Evolutionary conservation across 92 coral and sea anemone species (phyloP).

Genomic region (Ricordea florida): DNA sequence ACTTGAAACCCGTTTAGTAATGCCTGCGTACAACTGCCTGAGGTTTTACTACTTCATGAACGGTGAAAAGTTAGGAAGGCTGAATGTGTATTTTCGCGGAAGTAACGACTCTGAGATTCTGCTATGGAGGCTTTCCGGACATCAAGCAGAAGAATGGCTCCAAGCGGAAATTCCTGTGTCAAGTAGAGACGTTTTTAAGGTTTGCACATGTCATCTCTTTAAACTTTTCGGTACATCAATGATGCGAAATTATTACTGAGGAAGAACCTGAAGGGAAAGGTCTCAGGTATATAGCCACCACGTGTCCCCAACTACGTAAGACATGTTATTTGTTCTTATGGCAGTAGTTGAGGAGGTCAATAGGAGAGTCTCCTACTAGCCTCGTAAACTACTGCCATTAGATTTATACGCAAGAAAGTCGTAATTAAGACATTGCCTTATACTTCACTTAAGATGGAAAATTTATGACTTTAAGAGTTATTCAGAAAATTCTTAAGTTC

Average conservation of each 20-base stretch:
- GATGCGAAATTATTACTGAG: background rate
- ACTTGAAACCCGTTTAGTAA: slow-evolving; percentile 24
- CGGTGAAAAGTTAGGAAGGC: slow-evolving; percentile 60
- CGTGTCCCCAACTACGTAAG: too few species aligned
- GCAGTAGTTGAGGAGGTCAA: too few species aligned
- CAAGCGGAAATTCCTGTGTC: slow-evolving; percentile 42
- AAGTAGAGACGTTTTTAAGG: slow-evolving; percentile 39
- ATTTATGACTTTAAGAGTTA: too few species aligned
- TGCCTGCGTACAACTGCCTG: slow-evolving; percentile 58
- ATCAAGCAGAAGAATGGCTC: slow-evolving; percentile 42
- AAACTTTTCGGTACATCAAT: background rate
- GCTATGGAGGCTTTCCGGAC: slow-evolving; percentile 65
- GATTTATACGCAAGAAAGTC: too few species aligned
- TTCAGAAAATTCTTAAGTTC: too few species aligned
- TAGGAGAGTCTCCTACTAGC: too few species aligned
- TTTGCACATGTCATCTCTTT: background rate
- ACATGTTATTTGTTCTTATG: too few species aligned
- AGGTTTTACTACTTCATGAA: slow-evolving; percentile 50
- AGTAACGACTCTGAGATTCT: slow-evolving; percentile 22
- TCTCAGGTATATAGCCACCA: too few species aligned
- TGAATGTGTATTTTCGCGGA: slow-evolving; percentile 53
- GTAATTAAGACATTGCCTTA: too few species aligned
- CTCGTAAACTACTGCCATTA: too few species aligned
- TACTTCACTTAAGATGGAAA: too few species aligned
- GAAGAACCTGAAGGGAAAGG: background rate